A percentile compares a stretch with the other conserved stretches of the same genome.
These are phyloP conservation scores for Paradisaea rubra DNA, from an alignment of 2,113 vertebrate genomes.

Conservation along the genomic window DNA sequence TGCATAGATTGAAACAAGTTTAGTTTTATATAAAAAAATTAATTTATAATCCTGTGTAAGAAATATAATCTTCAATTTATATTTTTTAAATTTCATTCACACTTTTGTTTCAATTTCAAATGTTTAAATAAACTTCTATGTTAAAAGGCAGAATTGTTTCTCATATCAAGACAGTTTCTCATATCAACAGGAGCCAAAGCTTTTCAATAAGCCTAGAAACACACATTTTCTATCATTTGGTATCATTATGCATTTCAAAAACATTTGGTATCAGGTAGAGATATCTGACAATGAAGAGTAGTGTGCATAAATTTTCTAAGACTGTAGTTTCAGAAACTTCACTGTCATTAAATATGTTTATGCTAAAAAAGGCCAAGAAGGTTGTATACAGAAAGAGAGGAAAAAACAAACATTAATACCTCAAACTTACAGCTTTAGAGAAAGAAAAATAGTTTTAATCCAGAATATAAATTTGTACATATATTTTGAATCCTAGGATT, in stretches of 20 bases:
- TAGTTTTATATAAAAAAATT: background rate
- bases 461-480: background rate
- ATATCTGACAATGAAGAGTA: background rate
- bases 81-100: background rate
- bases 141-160: background rate
- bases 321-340: background rate
- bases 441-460: background rate
- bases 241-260: background rate
- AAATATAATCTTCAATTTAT: background rate
- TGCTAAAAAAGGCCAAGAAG: background rate
- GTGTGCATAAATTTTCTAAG: background rate
- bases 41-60: background rate
- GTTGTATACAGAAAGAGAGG: accelerated
- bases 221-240: background rate
- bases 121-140: background rate
- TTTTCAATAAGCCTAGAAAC: background rate
- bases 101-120: background rate
- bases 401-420: background rate
- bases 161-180: background rate
- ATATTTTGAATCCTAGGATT: background rate
- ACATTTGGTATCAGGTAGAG: background rate
- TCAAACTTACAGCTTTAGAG: background rate
- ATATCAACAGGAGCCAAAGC: background rate
- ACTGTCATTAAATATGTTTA: background rate
- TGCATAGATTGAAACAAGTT: accelerated